A percentile compares a stretch with the other conserved stretches of the same genome.
These are phyloP conservation scores for Petaurus breviceps DNA, from an alignment of 2,113 vertebrate species.

Conservation along the genomic window DNA sequence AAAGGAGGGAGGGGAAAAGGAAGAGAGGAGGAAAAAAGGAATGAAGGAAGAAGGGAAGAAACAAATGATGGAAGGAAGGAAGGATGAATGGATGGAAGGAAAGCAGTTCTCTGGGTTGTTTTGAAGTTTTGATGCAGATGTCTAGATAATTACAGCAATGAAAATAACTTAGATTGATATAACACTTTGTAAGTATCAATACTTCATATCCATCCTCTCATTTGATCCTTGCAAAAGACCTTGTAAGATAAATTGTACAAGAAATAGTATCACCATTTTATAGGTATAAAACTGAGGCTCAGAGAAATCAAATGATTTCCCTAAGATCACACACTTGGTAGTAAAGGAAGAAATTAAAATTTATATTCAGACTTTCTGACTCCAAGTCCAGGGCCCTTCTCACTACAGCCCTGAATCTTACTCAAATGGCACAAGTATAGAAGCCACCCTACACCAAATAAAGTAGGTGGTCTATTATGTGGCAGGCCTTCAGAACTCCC, in stretches of 20 bases:
- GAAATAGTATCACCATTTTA: background rate
- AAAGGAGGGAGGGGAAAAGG: too few relatives aligned
- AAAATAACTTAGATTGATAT: background rate
- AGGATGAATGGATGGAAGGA: background rate
- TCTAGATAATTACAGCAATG: background rate
- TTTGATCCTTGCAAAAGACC: background rate
- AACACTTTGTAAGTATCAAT: background rate
- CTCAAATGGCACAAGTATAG: background rate
- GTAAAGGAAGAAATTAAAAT: background rate
- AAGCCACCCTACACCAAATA: background rate
- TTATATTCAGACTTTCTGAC: background rate
- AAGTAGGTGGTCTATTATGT: constrained; percentile 53
- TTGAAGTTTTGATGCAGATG: background rate
- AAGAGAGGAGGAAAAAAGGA: constrained; percentile 8
- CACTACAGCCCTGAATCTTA: background rate
- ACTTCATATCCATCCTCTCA: background rate
- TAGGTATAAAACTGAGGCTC: background rate
- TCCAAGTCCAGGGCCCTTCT: background rate
- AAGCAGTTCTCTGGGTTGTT: background rate
- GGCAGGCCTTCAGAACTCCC: constrained; percentile 42
- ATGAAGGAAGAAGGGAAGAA: background rate
- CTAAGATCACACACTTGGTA: background rate
- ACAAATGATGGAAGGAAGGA: background rate
- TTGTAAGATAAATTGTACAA: background rate
- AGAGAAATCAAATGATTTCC: background rate